Evolutionary conservation across 2,797 vertebrate genomes (phyloP), one percentile per base, ranked within the genome.

Genomic region (Darevskia nairensis): DNA sequence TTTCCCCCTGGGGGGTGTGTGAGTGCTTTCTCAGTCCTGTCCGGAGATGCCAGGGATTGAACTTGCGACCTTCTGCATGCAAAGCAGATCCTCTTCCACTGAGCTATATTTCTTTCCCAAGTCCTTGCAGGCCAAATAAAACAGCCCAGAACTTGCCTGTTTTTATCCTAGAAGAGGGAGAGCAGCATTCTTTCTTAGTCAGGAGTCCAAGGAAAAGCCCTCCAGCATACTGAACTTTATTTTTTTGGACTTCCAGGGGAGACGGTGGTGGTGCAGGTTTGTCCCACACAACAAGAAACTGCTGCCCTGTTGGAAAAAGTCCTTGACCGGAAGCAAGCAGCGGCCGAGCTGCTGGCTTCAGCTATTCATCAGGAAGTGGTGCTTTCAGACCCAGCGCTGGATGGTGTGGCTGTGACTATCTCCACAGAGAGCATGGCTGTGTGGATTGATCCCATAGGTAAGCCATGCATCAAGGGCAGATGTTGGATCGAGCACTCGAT

Each of bases 391-490:
- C 4, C 69, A 0, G 86, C 39, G 6, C 79, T 96, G 91, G 84
- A 84, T 0, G n/a, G n/a, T 0, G 55, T 94, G 39, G 29, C 5
- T 7, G 29, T 94, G 85, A 61, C 78, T 1, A 32, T 94, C 71
- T 86, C 88, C 3, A 59, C 87, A 0, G 85, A 84, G 59, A 91
- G 88, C 29, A 7, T 95, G 90, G 93, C 86, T 0, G 71, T 96
- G 55, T 95, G 94, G 96, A 94, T 94, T 1, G 95, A 95, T 80
- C 95, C 94, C 77, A 93, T 91, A 1, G 94, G 95, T 96, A 92
- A 93, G 76, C 13, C 29, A 50, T 27, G 19, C 0, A 6, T 80
- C 32, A 66, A 9, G 25, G 11, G 15, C 2, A 19, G 1, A 25
- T 19, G 61, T 32, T 69, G 3, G 68, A 72, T 80, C 61, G 55